A percentile compares a stretch with the other conserved stretches of the same genome.
Conservation (phyloP, 2,113 vertebrate genomes). For the Diphyllodes magnificus region DNA sequence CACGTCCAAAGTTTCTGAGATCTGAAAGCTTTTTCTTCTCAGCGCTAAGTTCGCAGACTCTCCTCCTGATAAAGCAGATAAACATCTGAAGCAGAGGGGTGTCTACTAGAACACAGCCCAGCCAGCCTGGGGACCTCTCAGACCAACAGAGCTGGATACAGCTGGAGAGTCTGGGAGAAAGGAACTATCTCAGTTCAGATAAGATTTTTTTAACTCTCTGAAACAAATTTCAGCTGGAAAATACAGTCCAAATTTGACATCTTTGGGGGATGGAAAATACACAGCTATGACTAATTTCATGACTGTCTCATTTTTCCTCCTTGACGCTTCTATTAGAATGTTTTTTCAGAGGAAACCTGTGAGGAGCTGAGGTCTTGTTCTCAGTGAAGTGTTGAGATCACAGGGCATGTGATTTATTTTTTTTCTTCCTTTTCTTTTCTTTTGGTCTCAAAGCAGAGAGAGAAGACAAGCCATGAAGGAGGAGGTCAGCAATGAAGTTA, state of each 20-base stretch:
- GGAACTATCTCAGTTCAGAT: background rate
- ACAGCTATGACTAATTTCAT: background rate
- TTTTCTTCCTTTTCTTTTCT: background rate
- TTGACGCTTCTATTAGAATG: background rate
- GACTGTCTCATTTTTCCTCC: background rate
- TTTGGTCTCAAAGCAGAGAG: background rate
- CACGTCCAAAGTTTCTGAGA: background rate
- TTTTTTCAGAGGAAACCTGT: background rate
- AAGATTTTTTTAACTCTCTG: background rate
- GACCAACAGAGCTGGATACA: background rate
- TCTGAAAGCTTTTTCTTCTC: background rate
- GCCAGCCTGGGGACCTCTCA: background rate
- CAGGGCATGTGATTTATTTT: background rate
- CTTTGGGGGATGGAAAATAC: background rate
- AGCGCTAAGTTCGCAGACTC: background rate
- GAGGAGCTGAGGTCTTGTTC: conserved; percentile 2
- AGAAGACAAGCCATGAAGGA: background rate
- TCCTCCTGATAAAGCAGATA: background rate
- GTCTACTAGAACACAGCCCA: background rate
- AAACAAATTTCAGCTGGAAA: background rate
- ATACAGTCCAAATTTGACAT: background rate
- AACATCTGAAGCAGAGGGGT: background rate
- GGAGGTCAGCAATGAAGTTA: conserved; percentile 1
- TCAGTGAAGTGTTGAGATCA: background rate
- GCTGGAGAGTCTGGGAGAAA: background rate